Evolutionary conservation across 2,888 invertebrate species (phyloP).

Genomic region (Brachypalpus laphriformis): DNA sequence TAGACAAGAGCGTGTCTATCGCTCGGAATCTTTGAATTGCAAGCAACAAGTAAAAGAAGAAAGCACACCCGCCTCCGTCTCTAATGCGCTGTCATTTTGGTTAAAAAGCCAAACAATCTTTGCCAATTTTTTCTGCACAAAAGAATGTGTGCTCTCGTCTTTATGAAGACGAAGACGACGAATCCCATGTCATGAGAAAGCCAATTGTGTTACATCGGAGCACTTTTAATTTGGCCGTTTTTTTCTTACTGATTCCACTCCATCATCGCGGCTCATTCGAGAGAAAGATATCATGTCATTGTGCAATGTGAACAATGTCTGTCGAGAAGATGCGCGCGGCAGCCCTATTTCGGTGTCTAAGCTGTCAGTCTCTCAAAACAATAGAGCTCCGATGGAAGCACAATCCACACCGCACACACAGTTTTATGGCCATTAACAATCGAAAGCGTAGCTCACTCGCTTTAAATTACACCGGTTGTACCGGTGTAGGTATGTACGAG

Average conservation of each 20-base stretch:
- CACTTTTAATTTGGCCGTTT: slow-evolving; percentile 28
- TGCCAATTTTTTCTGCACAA: background rate
- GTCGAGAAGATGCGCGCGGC: background rate
- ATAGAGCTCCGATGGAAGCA: slow-evolving; percentile 23
- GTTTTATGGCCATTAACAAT: slow-evolving; percentile 36
- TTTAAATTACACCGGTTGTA: slow-evolving; percentile 31
- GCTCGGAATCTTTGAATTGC: slow-evolving; percentile 8
- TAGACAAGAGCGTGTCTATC: slow-evolving; percentile 19
- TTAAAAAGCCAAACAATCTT: slow-evolving; percentile 14
- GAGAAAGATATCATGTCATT: slow-evolving; percentile 31
- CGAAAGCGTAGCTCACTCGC: slow-evolving; percentile 54
- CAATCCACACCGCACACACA: slow-evolving; percentile 17
- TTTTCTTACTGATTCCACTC: slow-evolving; percentile 1
- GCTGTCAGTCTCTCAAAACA: slow-evolving; percentile 34
- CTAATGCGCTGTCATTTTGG: slow-evolving; percentile 25
- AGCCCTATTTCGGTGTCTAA: background rate
- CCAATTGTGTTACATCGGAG: slow-evolving; percentile 53
- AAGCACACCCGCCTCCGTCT: too few relatives aligned
- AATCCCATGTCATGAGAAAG: slow-evolving; percentile 53
- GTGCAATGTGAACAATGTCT: slow-evolving; percentile 33
- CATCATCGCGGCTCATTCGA: slow-evolving; percentile 11
- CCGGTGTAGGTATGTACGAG: background rate
- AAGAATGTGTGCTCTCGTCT: slow-evolving; percentile 23
- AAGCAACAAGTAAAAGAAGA: background rate
- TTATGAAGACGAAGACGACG: background rate